A percentile compares a stretch with the other conserved stretches of the same genome.
phyloP scores from a whole-genome alignment of 2,888 invertebrate species.

The Tribolium freemani region DNA sequence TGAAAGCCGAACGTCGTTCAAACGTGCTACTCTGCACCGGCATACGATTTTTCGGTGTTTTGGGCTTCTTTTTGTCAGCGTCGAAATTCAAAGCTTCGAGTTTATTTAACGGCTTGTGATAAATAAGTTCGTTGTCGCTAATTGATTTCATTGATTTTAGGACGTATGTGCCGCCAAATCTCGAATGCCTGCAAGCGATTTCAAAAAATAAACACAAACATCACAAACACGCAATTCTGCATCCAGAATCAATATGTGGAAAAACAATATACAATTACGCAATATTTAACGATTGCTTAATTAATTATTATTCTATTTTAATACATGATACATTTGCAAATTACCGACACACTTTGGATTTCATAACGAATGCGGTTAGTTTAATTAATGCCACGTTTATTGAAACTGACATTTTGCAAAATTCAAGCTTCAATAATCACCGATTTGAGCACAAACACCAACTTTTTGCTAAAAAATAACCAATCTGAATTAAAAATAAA shows the following conservation, averaged over 20 bases:
- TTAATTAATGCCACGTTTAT: background rate
- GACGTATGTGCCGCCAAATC: slow-evolving; percentile 94
- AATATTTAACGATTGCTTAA: background rate
- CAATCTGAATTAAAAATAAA: no score
- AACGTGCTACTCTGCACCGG: slow-evolving; percentile 75
- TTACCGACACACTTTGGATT: background rate
- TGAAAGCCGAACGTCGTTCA: slow-evolving; percentile 88
- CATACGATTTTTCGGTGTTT: slow-evolving; percentile 83
- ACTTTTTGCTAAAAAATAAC: no score
- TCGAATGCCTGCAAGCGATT: slow-evolving; percentile 79
- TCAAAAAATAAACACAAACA: slow-evolving; percentile 12
- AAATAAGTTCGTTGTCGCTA: slow-evolving; percentile 87
- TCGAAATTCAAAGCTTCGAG: slow-evolving; percentile 85
- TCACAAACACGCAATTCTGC: background rate
- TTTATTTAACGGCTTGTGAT: slow-evolving; percentile 87
- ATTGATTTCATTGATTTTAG: slow-evolving; percentile 95
- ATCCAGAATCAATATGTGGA: background rate
- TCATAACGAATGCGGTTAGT: background rate
- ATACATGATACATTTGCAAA: background rate
- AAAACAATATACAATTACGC: slow-evolving; percentile 1
- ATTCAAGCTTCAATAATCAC: no score
- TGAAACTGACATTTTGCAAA: background rate
- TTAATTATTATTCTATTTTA: background rate
- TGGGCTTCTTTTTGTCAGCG: slow-evolving; percentile 77
- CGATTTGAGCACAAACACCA: no score